phyloP scores from a whole-genome alignment of 2,113 vertebrate species.

The Ageneiosus marmoratus region DNA sequence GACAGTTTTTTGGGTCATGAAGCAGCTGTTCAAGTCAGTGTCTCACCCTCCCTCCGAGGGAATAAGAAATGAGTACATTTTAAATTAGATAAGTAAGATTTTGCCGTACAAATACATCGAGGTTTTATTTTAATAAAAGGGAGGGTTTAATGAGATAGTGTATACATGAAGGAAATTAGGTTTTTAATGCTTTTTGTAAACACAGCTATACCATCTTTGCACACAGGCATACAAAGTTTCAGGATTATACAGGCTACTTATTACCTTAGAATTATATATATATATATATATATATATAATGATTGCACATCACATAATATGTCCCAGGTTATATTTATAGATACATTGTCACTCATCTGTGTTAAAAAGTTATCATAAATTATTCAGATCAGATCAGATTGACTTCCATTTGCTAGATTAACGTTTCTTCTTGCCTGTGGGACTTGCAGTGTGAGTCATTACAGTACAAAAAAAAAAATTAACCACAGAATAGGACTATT shows the following conservation, averaged over 20 bases:
- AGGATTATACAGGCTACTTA: background rate
- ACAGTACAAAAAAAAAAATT: conserved; percentile 27
- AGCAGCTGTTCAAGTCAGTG: conserved; percentile 86
- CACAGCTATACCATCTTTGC: background rate
- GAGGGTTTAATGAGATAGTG: conserved; percentile 15
- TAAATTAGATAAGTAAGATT: conserved; percentile 83
- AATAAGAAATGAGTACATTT: conserved; percentile 87
- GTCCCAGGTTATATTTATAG: background rate
- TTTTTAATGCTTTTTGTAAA: conserved; percentile 26
- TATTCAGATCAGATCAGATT: conserved; percentile 45
- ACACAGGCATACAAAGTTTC: conserved; percentile 16
- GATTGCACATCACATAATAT: background rate
- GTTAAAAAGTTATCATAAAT: conserved; percentile 35
- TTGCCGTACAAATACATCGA: conserved; percentile 64
- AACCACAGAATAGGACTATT: conserved; percentile 34
- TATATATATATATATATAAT: background rate
- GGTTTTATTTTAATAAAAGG: conserved; percentile 41
- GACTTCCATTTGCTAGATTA: conserved; percentile 43
- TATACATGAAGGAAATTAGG: conserved; percentile 20
- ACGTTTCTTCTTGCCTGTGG: conserved; percentile 32
- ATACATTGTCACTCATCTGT: background rate
- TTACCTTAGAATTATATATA: background rate
- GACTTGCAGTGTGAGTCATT: conserved; percentile 41
- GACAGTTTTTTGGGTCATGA: conserved; percentile 91
- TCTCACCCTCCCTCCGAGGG: conserved; percentile 77